phyloP scores from a whole-genome alignment of 1,140 invertebrate genomes.

The Rhagoletis pomonella region DNA sequence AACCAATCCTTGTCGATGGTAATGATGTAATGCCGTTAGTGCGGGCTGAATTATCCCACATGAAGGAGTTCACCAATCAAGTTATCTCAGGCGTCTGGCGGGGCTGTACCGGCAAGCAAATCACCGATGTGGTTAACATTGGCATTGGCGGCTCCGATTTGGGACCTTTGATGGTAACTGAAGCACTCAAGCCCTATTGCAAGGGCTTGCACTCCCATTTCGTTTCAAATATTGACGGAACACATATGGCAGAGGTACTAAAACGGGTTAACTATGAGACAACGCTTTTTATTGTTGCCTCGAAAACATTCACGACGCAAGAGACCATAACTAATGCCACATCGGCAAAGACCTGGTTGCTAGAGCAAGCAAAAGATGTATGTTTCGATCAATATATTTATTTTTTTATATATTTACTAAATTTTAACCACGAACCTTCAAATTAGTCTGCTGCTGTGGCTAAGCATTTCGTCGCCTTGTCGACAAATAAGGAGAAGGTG shows the following conservation, averaged over 20 bases:
- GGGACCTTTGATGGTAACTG: constrained; percentile 99
- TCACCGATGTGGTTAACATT: constrained; percentile 99
- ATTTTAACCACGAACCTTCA: constrained; percentile 53
- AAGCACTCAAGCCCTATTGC: constrained; percentile 94
- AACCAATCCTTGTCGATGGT: constrained; percentile 88
- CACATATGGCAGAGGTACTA: constrained; percentile 95
- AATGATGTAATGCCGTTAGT: constrained; percentile 97
- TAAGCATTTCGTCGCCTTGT: constrained; percentile 98
- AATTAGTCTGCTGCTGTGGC: constrained; percentile 87
- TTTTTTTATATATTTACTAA: constrained; percentile 52
- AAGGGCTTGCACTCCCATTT: constrained; percentile 95
- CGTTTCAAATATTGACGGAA: constrained; percentile 99
- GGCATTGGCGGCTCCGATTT: constrained; percentile 99
- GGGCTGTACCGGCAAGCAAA: constrained; percentile 93
- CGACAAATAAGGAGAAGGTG: constrained; percentile 95
- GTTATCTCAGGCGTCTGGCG: constrained; percentile 81
- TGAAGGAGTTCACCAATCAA: constrained; percentile 93
- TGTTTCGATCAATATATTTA: constrained; percentile 69
- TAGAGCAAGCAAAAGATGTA: constrained; percentile 90
- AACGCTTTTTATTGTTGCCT: constrained; percentile 98
- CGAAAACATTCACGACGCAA: constrained; percentile 99
- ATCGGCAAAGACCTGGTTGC: constrained; percentile 97
- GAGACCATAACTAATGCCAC: constrained; percentile 99
- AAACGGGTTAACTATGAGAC: constrained; percentile 95
- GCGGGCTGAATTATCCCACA: constrained; percentile 92